phyloP scores from a whole-genome alignment of 2,113 vertebrate genomes.

The Proteles cristata region DNA sequence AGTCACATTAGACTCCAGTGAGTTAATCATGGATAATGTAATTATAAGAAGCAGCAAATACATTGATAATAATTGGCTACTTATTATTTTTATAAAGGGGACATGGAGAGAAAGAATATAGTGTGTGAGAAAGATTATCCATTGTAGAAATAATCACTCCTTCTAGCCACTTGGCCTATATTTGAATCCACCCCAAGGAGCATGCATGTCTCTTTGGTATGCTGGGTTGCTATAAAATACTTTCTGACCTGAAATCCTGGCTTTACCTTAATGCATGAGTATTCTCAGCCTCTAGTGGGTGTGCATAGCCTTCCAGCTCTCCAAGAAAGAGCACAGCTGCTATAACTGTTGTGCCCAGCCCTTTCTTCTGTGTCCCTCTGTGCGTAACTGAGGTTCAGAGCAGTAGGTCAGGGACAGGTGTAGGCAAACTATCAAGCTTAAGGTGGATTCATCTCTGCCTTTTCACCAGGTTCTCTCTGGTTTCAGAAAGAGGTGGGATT shows the following conservation, averaged over 20 bases:
- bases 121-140: constrained; percentile 21
- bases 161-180: constrained; percentile 40
- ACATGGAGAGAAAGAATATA: constrained; percentile 54
- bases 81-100: constrained; percentile 56
- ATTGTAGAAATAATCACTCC: constrained; percentile 45
- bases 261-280: background rate
- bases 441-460: background rate
- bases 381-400: background rate
- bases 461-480: background rate
- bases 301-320: background rate
- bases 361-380: background rate
- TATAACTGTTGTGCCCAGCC: background rate
- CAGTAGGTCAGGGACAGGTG: background rate
- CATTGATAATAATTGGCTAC: constrained; percentile 68
- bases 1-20: constrained; percentile 70
- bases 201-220: background rate
- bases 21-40: constrained; percentile 76
- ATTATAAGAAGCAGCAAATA: constrained; percentile 75
- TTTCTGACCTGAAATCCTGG: constrained; percentile 1
- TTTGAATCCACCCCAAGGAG: constrained; percentile 22
- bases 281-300: background rate
- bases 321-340: background rate
- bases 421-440: background rate
- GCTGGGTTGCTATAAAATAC: background rate
- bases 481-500: constrained; percentile 8